Conservation (phyloP, 2,888 invertebrate species). For the Sarcophaga carnaria region DNA sequence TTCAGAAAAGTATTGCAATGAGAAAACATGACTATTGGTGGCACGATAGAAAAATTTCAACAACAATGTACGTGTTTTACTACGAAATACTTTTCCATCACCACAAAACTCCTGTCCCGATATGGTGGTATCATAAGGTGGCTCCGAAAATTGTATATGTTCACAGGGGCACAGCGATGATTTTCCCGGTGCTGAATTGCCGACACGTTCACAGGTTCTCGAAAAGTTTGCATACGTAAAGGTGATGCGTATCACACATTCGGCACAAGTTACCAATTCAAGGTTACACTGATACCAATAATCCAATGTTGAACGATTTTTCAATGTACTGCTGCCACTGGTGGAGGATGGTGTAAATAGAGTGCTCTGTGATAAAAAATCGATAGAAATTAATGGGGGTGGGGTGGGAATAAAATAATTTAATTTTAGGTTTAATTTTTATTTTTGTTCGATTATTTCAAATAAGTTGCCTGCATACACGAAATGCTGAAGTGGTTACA, state of each 20-base stretch:
- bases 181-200: conserved; percentile 75
- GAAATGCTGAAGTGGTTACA: conserved; percentile 79
- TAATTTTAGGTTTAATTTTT: conserved; percentile 18
- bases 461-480: conserved; percentile 74
- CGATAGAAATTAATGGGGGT: not conserved
- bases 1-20: conserved; percentile 85
- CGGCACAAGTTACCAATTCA: conserved; percentile 87
- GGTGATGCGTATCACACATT: conserved; percentile 84
- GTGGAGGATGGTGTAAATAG: conserved; percentile 73
- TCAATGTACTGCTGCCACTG: conserved; percentile 69
- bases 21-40: conserved; percentile 85
- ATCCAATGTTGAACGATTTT: conserved; percentile 77
- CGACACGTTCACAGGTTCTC: conserved; percentile 77
- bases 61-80: conserved; percentile 84
- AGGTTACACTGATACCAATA: conserved; percentile 84
- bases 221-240: conserved; percentile 80
- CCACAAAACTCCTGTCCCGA: conserved; percentile 85
- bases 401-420: not conserved
- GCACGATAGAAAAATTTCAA: conserved; percentile 85
- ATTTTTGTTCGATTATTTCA: conserved; percentile 22
- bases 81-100: conserved; percentile 83
- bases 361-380: conserved; percentile 73
- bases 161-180: conserved; percentile 83
- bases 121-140: conserved; percentile 85
- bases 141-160: conserved; percentile 86